phyloP scores from a whole-genome alignment of 2,888 invertebrate genomes.

The Orthosia gothica region DNA sequence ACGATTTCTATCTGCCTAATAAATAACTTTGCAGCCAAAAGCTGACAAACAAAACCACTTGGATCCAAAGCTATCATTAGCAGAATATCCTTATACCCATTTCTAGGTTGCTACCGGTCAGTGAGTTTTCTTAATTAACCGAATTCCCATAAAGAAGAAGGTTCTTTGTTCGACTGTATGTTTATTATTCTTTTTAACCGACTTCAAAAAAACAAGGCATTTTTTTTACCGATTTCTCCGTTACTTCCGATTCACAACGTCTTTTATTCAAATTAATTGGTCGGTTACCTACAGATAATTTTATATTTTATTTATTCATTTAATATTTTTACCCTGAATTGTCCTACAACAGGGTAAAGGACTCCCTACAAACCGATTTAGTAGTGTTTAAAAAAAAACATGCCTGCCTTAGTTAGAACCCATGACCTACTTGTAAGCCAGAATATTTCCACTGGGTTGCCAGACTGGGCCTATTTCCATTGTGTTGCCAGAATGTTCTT shows the following conservation, averaged over 20 bases:
- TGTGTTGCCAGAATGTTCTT: conserved; percentile 1
- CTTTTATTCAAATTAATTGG: background rate
- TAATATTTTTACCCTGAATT: no score
- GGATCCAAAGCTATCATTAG: conserved; percentile 76
- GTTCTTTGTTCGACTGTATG: no score
- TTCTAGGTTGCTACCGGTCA: conserved; percentile 55
- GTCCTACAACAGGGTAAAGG: no score
- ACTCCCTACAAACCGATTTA: no score
- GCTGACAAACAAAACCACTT: conserved; percentile 81
- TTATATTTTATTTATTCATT: no score
- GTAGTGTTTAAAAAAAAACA: no score
- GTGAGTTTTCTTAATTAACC: conserved; percentile 65
- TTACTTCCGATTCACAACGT: no score
- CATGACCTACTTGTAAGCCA: background rate
- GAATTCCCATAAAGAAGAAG: no score
- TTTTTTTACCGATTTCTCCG: no score
- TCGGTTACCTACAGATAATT: background rate
- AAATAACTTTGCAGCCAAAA: conserved; percentile 79
- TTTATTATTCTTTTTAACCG: background rate
- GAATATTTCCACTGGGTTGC: background rate
- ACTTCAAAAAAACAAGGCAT: background rate
- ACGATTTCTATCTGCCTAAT: conserved; percentile 74
- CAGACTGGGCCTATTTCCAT: no score
- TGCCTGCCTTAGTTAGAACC: background rate
- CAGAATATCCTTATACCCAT: conserved; percentile 63